Evolutionary conservation across 2,797 vertebrate species (phyloP).

Genomic region (Huso huso): DNA sequence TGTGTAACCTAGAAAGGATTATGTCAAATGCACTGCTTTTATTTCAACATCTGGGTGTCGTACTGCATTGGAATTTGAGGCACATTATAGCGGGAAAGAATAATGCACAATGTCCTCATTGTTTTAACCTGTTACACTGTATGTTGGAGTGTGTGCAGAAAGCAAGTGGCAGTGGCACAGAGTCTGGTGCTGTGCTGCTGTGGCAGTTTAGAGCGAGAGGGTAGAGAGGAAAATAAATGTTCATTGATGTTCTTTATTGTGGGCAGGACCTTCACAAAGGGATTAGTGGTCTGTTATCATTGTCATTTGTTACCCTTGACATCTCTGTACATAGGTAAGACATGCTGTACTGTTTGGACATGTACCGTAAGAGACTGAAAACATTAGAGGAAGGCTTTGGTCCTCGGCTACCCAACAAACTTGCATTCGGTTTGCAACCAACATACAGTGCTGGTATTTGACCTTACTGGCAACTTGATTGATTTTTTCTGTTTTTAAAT

Average conservation of each 20-base stretch:
- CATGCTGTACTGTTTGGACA: not conserved
- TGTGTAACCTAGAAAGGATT: not conserved
- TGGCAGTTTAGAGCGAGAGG: not conserved
- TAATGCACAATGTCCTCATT: not conserved
- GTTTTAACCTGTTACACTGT: constrained; percentile 2
- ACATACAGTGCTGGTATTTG: too few relatives aligned
- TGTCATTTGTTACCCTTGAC: not conserved
- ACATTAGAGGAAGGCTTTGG: too few relatives aligned
- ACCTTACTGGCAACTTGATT: too few relatives aligned
- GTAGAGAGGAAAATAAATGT: not conserved
- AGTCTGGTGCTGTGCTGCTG: not conserved
- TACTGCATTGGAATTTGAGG: not conserved
- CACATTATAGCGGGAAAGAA: not conserved
- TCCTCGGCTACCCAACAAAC: too few relatives aligned
- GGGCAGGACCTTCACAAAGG: not conserved
- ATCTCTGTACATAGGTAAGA: not conserved
- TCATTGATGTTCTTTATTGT: not conserved
- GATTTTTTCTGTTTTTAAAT: too few relatives aligned
- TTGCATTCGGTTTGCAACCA: too few relatives aligned
- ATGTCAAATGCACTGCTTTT: not conserved
- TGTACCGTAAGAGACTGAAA: too few relatives aligned
- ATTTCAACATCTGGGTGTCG: constrained; percentile 3
- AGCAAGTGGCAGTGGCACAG: not conserved
- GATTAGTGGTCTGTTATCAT: not conserved
- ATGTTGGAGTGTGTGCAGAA: not conserved